Evolutionary conservation across 2,797 vertebrate species (phyloP), one percentile per base, ranked within the genome.

Genomic region (Sylvia borin): DNA sequence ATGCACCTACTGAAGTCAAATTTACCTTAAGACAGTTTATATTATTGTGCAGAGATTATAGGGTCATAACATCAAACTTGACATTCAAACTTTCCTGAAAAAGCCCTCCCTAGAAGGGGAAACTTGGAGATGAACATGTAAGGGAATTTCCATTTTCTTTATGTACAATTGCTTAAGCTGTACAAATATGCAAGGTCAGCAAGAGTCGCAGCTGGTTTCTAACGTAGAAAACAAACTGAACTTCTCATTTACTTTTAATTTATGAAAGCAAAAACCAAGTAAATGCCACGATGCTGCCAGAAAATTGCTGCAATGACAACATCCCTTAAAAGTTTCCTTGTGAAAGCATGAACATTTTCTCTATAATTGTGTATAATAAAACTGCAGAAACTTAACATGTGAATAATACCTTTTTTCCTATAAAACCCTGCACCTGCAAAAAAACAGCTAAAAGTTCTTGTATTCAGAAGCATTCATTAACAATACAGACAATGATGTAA

Each of bases 11-110:
- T 71, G 90, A 97, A 96, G 97, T 97, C 97, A 98, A 97, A 98
- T 98, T 97, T 97, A 98, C 98, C 98, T 98, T 98, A 98, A 98
- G 97, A 98, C 96, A 97, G 97, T 97, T 98, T 97, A 97, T 96
- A 96, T 91, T 93, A 81, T 91, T 50, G 31, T 97, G 94, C 74
- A 97, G 96, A 90, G 98, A 98, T 96, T 94, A 93, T 57, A 97
- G 95, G 65, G 93, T 97, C 92, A 62, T 78, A 95, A 73, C 66
- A 86, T 80, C 75, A 94, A 96, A 95, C 95, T 94, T 95, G 81
- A 83, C 77, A 90, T 93, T 85, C 92, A 94, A 95, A 97, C 97
- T 97, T 97, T 86, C 91, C 94, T 96, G 62, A 89, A 81, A 90
- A 95, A 96, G 91, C 92, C 92, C 93, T 95, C 95, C 94, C 89